Base-by-base conservation (phyloP, 2,797 vertebrate species). In the Alcedo atthis region DNA sequence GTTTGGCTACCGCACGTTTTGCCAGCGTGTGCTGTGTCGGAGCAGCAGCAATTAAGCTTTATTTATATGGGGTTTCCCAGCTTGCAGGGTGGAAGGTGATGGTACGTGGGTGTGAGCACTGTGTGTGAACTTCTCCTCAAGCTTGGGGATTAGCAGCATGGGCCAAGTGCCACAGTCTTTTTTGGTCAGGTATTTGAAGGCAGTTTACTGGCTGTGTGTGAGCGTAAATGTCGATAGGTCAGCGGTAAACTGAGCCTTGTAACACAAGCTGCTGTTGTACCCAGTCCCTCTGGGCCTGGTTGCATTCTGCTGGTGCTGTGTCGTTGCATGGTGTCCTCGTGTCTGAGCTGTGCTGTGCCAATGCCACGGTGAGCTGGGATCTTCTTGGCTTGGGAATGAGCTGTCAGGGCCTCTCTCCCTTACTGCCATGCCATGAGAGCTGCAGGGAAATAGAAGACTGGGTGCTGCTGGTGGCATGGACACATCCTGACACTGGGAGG, bases 51-150 rank as follows among this genome's bases (percentile, higher is more conserved):
- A 91, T 95, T 92, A 92, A 88, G 90, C 54, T 91, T 93, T 95
- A 93, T 93, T 95, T 93, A 96, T 90, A 28, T 75, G 93, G 90
- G 68, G 14, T 92, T 94, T 93, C 91, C 91, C 82, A 84, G 77
- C 88, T 68, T 79, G 58, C 68, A 2, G 54, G 82, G 70, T 91
- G 91, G 77, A 92, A 95, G 84, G 85, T 61, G 85, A 43, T 3
- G 32, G 45, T 82, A 63, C 32, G 81, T 96, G 94, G 92, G 94
- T 74, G 92, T 75, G 90, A 84, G 85, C 0, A 0, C 70, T 21
- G 63, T 1, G 19, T 91, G 92, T 59, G 73, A 94, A 48, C 90
- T 92, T 92, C 77, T 89, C 85, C 43, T 95, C 74, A 81, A 67
- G 91, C 83, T 21, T 92, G 73, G 84, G 93, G 91, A 96, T 96